These are phyloP conservation scores for Caenorhabditis latens DNA, from an alignment of 1,140 invertebrate species.

Conservation along the genomic window DNA sequence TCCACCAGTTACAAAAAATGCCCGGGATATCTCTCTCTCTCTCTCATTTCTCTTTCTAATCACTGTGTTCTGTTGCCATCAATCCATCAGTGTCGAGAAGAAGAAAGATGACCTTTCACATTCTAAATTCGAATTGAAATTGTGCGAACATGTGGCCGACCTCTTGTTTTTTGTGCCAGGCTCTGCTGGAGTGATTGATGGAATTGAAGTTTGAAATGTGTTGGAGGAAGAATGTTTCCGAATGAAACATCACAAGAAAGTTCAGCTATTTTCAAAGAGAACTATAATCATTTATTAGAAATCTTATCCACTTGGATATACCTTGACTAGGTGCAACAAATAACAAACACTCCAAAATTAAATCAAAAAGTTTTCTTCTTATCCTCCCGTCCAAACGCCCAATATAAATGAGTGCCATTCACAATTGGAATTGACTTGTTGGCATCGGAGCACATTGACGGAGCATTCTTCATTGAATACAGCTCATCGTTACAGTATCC, in stretches of 20 bases:
- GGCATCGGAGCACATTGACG: constrained; percentile 58
- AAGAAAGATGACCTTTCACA: constrained; percentile 25
- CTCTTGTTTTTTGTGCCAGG: constrained; percentile 47
- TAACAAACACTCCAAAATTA: neutral
- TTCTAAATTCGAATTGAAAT: constrained; percentile 45
- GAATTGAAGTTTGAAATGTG: constrained; percentile 38
- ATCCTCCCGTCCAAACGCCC: constrained; percentile 45
- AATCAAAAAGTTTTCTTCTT: neutral
- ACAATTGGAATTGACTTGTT: constrained; percentile 29
- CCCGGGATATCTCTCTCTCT: neutral
- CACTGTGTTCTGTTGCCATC: constrained; percentile 39
- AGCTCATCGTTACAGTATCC: constrained; percentile 68
- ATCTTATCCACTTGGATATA: constrained; percentile 6
- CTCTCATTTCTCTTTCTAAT: constrained; percentile 27
- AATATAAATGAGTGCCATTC: constrained; percentile 43
- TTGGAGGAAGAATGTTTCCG: neutral
- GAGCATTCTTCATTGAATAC: constrained; percentile 59
- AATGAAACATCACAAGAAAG: neutral
- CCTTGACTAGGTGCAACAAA: constrained; percentile 26
- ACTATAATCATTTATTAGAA: neutral
- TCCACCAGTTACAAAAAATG: neutral
- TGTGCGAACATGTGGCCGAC: constrained; percentile 44
- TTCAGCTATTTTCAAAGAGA: neutral
- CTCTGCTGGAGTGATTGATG: constrained; percentile 14
- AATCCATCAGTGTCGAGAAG: constrained; percentile 43